These are phyloP conservation scores for Troglohyphantes excavatus DNA, from an alignment of 2,888 invertebrate species.

Conservation along the genomic window DNA sequence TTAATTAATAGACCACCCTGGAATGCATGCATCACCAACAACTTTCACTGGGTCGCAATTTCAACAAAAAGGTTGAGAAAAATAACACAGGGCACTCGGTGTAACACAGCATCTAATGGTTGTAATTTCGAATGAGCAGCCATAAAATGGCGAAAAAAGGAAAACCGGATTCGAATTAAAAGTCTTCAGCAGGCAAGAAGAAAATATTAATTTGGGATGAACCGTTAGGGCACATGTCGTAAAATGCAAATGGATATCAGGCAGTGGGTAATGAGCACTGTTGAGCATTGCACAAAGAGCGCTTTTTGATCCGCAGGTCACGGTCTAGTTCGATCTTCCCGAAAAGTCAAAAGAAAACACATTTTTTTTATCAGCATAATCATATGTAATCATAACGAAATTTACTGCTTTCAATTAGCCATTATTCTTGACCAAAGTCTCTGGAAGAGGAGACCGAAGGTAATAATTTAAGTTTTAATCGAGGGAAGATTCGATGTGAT, in stretches of 20 bases:
- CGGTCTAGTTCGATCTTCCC: too few relatives aligned
- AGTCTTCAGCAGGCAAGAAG: background rate
- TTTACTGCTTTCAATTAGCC: too few relatives aligned
- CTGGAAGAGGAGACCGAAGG: too few relatives aligned
- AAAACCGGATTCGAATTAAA: slow-evolving; percentile 8
- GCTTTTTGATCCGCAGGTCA: background rate
- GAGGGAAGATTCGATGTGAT: too few relatives aligned
- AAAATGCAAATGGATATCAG: slow-evolving; percentile 19
- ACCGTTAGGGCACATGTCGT: background rate
- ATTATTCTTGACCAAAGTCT: too few relatives aligned
- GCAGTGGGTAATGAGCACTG: background rate
- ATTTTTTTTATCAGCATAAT: too few relatives aligned
- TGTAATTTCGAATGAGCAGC: background rate
- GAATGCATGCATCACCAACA: background rate
- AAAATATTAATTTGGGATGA: slow-evolving; percentile 1
- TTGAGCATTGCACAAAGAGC: background rate
- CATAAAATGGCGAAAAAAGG: slow-evolving; percentile 19
- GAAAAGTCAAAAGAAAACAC: too few relatives aligned
- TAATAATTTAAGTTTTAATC: too few relatives aligned
- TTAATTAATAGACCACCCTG: slow-evolving; percentile 11
- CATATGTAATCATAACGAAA: too few relatives aligned
- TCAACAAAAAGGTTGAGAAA: background rate
- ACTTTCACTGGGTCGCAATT: background rate
- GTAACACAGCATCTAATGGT: slow-evolving; percentile 21
- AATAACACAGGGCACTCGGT: background rate